Percentiles rank a stretch among this genome's conserved stretches.
These are phyloP conservation scores for Lottia gigantea DNA, from an alignment of 2,888 invertebrate species.

Conservation along the genomic window DNA sequence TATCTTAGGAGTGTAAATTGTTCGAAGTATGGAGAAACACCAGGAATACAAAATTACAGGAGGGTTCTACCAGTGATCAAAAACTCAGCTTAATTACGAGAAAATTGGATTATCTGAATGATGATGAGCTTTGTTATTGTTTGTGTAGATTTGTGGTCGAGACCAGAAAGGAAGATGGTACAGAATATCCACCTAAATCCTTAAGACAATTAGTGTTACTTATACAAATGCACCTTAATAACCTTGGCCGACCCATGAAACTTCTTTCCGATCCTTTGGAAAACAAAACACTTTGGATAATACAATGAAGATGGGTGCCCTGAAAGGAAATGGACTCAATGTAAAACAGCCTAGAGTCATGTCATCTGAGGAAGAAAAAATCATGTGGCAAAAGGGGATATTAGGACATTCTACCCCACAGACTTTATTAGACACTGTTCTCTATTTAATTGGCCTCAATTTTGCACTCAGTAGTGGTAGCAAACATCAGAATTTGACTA, in stretches of 20 bases:
- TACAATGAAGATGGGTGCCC: not conserved
- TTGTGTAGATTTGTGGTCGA: slow-evolving; percentile 13
- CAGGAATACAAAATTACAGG: no score
- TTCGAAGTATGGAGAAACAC: no score
- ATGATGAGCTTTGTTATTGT: slow-evolving; percentile 13
- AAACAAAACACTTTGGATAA: not conserved
- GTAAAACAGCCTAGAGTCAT: slow-evolving; percentile 2
- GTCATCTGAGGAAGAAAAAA: slow-evolving; percentile 1
- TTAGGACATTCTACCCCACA: not conserved
- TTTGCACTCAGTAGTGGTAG: not conserved
- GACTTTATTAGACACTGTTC: not conserved
- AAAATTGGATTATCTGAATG: not conserved
- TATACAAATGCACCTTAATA: not conserved
- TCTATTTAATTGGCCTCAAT: slow-evolving; percentile 11
- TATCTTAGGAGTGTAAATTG: no score
- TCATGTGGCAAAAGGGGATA: slow-evolving; percentile 11
- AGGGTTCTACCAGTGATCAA: no score
- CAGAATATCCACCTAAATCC: slow-evolving; percentile 13
- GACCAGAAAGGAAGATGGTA: slow-evolving; percentile 10
- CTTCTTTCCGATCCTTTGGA: not conserved
- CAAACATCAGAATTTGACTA: slow-evolving; percentile 11
- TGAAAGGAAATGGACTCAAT: not conserved
- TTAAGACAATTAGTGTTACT: slow-evolving; percentile 10
- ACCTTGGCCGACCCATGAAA: not conserved
- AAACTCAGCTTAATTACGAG: not conserved